These are phyloP conservation scores for Tuta absoluta DNA, from an alignment of 2,888 invertebrate genomes.

Conservation along the genomic window DNA sequence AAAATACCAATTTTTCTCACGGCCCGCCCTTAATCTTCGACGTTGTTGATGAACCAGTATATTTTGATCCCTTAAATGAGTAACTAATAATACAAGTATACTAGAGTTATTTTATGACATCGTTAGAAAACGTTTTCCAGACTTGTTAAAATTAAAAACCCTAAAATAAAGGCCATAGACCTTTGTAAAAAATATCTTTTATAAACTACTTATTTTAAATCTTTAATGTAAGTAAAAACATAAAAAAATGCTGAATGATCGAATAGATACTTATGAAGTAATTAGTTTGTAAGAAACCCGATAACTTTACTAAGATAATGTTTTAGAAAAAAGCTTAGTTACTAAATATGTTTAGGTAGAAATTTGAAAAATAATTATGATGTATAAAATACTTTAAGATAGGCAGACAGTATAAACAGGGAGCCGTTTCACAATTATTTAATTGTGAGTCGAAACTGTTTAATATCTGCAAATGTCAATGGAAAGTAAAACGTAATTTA, in stretches of 20 bases:
- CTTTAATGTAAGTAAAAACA: too few species aligned
- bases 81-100: neutral
- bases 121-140: neutral
- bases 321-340: conserved; percentile 7
- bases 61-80: neutral
- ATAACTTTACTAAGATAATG: conserved; percentile 26
- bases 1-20: too few species aligned
- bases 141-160: neutral
- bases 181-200: neutral
- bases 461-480: too few species aligned
- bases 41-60: neutral
- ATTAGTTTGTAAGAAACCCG: conserved; percentile 20
- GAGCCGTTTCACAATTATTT: too few species aligned
- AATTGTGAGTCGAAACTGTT: too few species aligned
- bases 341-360: neutral
- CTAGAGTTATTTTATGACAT: neutral
- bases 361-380: neutral
- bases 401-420: neutral
- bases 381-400: neutral
- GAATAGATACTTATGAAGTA: conserved; percentile 33
- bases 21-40: too few species aligned
- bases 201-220: neutral
- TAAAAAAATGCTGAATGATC: conserved; percentile 23
- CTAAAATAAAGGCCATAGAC: neutral
- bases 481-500: too few species aligned